These are phyloP conservation scores for Dicroscelio sp. DNA, from an alignment of 2,888 invertebrate genomes.

Conservation along the genomic window DNA sequence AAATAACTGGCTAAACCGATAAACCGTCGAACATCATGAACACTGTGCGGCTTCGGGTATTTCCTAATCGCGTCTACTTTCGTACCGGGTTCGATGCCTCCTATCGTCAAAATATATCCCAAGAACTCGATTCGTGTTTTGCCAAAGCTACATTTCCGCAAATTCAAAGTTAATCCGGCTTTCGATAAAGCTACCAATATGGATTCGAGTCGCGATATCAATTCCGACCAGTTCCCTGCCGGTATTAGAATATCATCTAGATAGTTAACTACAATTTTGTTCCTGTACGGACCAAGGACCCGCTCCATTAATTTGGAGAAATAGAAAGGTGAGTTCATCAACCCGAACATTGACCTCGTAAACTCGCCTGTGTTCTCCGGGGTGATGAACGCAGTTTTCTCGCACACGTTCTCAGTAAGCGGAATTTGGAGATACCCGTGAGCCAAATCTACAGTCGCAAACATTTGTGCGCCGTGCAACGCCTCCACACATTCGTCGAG, in stretches of 20 bases:
- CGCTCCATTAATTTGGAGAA: not conserved
- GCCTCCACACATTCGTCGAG: slow-evolving; percentile 23
- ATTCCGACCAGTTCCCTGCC: not conserved
- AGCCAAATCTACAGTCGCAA: slow-evolving; percentile 4
- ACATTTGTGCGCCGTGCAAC: slow-evolving; percentile 9
- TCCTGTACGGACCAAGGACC: not conserved
- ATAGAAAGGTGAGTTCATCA: slow-evolving; percentile 5
- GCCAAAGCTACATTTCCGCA: not conserved
- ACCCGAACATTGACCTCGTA: not conserved
- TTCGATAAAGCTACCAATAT: not conserved
- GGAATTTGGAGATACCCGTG: slow-evolving; percentile 16
- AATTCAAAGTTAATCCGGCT: not conserved
- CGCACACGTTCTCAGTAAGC: not conserved
- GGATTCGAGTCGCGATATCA: not conserved
- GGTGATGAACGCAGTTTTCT: slow-evolving; percentile 29
- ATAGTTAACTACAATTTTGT: not conserved
- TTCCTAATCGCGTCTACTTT: not conserved
- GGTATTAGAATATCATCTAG: not conserved
- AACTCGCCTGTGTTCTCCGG: slow-evolving; percentile 27
- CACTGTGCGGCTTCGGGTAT: not conserved
- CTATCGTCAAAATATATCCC: not conserved
- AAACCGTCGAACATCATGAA: not conserved
- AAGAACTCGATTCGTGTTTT: not conserved
- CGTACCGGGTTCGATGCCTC: not conserved
- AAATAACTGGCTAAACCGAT: not conserved